phyloP scores from a whole-genome alignment of 2,888 invertebrate species.

The Hipparchia semele region DNA sequence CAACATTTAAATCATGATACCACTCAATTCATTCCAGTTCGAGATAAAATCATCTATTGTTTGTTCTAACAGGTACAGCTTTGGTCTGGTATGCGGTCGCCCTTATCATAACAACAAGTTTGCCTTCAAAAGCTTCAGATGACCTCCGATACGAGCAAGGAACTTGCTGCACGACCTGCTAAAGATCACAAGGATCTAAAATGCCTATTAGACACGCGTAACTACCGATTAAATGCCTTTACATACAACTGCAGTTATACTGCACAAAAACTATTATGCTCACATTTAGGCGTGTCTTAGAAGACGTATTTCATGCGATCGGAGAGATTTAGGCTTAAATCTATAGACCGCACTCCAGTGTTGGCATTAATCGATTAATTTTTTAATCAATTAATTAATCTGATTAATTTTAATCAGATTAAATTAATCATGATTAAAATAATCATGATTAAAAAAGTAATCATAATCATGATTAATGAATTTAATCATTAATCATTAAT shows the following conservation, averaged over 20 bases:
- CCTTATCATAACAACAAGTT: constrained; percentile 47
- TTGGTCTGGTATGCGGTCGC: constrained; percentile 39
- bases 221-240: neutral
- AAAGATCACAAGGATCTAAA: constrained; percentile 21
- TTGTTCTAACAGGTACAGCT: constrained; percentile 33
- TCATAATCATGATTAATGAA: too few species aligned
- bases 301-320: too few species aligned
- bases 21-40: constrained; percentile 28
- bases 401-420: too few species aligned
- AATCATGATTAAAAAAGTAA: too few species aligned
- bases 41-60: constrained; percentile 34
- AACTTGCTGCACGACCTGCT: constrained; percentile 45
- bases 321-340: too few species aligned
- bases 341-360: too few species aligned
- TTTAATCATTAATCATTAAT: too few species aligned
- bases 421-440: too few species aligned
- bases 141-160: constrained; percentile 49
- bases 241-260: neutral
- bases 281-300: too few species aligned
- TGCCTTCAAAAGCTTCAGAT: constrained; percentile 48
- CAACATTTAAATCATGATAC: constrained; percentile 18
- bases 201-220: neutral
- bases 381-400: too few species aligned
- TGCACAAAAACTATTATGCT: neutral
- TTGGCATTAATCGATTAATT: too few species aligned